Conservation (phyloP, 2,113 vertebrate genomes). For the Ammodytes marinus region DNA sequence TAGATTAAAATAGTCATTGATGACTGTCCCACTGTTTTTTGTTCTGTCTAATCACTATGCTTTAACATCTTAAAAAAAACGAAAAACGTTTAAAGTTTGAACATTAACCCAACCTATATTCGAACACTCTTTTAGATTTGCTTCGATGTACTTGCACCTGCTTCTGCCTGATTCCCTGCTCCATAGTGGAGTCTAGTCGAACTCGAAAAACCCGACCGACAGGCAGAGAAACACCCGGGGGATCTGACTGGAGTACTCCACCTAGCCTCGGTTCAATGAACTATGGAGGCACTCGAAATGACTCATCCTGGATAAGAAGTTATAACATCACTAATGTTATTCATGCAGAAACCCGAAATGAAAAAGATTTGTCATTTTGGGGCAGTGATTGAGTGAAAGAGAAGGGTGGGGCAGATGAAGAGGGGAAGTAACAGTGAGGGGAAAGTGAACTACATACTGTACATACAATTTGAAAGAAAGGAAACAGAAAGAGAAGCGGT, state of each 20-base stretch:
- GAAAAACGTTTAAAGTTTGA: no score
- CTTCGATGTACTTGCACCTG: constrained; percentile 1
- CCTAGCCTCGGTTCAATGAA: constrained; percentile 14
- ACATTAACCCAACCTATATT: neutral
- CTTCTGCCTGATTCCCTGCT: constrained; percentile 6
- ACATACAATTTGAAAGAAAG: neutral
- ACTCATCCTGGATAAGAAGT: constrained; percentile 23
- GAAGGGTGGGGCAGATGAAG: neutral
- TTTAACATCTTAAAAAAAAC: neutral
- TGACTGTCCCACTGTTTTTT: neutral
- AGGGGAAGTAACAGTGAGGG: neutral
- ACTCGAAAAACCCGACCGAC: constrained; percentile 77
- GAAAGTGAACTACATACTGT: neutral
- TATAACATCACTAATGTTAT: neutral
- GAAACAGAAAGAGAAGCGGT: neutral
- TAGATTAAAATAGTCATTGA: neutral
- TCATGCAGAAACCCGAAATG: neutral
- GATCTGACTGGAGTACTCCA: constrained; percentile 22
- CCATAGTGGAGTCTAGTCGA: neutral
- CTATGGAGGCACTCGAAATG: constrained; percentile 4
- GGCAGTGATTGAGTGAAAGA: neutral
- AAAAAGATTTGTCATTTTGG: neutral
- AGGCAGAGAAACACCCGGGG: constrained; percentile 25
- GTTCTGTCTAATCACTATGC: neutral
- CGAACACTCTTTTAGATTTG: neutral